These are phyloP conservation scores for Pluvialis apricaria DNA, from an alignment of 2,113 vertebrate species.

Conservation along the genomic window DNA sequence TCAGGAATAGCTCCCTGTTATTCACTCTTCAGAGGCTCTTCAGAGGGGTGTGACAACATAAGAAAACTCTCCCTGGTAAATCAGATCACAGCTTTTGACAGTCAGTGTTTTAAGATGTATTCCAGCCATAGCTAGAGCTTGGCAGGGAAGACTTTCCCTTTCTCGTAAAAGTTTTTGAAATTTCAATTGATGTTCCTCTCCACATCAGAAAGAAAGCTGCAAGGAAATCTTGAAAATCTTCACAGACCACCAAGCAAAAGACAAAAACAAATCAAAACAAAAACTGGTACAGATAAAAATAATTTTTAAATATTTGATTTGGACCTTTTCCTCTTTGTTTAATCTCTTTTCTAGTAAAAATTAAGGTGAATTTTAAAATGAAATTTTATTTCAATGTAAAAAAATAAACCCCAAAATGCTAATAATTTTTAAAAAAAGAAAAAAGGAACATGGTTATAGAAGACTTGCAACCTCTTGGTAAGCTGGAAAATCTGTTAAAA, in stretches of 20 bases:
- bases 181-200: not conserved
- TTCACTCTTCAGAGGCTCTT: not conserved
- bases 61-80: conserved; percentile 2
- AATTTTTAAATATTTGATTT: not conserved
- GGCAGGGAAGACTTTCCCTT: not conserved
- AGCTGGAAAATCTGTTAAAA: not conserved
- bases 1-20: conserved; percentile 11
- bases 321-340: not conserved
- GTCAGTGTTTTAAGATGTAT: not conserved
- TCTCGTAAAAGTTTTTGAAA: not conserved
- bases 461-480: not conserved
- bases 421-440: not conserved
- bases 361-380: not conserved
- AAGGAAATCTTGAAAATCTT: not conserved
- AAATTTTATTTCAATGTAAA: not conserved
- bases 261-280: not conserved
- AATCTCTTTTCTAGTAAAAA: not conserved
- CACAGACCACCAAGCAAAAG: not conserved
- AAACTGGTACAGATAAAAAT: not conserved
- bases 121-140: not conserved
- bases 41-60: not conserved
- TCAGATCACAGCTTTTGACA: conserved; percentile 18
- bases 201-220: not conserved
- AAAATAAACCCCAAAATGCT: not conserved
- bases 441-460: not conserved